These are phyloP conservation scores for Drosophila auraria DNA, from an alignment of 1,140 invertebrate species.

Conservation along the genomic window DNA sequence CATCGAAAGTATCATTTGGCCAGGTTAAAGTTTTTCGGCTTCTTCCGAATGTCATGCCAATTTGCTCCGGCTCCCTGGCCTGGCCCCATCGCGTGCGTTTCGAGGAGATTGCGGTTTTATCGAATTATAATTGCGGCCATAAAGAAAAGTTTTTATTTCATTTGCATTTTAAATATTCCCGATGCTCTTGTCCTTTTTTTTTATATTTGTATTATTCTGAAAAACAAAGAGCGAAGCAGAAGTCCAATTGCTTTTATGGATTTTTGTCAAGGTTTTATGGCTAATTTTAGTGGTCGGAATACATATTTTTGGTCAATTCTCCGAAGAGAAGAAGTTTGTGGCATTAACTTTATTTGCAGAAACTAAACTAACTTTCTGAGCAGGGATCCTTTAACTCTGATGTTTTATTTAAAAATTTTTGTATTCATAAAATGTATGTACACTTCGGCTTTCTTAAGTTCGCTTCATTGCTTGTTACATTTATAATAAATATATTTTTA, in stretches of 20 bases:
- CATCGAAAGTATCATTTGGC: constrained; percentile 58
- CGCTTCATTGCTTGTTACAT: no score
- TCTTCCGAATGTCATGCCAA: constrained; percentile 54
- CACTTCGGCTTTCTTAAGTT: no score
- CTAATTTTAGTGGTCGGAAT: neutral
- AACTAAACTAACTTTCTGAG: neutral
- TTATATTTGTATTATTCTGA: constrained; percentile 4
- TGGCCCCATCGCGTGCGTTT: constrained; percentile 27
- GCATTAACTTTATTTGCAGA: no score
- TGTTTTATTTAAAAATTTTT: neutral
- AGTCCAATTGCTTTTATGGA: constrained; percentile 9
- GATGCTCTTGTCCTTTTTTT: constrained; percentile 11
- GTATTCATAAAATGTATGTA: no score
- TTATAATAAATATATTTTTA: neutral
- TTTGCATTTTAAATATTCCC: constrained; percentile 47
- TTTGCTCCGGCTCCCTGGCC: constrained; percentile 24
- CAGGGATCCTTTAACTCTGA: no score
- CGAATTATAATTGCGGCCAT: constrained; percentile 53
- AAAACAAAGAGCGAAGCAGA: neutral
- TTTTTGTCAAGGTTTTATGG: constrained; percentile 10
- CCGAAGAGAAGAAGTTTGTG: neutral
- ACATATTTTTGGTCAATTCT: neutral
- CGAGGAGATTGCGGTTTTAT: constrained; percentile 45
- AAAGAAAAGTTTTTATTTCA: constrained; percentile 51
- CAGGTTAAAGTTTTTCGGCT: constrained; percentile 56